Percentiles rank a stretch among this genome's conserved stretches.
These are phyloP conservation scores for Cyclina sinensis DNA, from an alignment of 1,140 invertebrate species.

Conservation along the genomic window DNA sequence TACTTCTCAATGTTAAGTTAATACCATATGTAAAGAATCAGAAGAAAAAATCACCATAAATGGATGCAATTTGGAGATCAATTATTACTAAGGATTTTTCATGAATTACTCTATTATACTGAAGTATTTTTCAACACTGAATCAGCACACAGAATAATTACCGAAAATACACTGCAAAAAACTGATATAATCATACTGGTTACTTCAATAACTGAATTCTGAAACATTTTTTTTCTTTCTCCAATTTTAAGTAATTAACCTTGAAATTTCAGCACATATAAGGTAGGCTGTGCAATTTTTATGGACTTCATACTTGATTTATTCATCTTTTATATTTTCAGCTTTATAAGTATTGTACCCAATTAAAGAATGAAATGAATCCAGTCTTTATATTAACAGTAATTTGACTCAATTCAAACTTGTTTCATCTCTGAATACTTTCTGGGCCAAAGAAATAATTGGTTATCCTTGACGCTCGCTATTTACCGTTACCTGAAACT, in stretches of 20 bases:
- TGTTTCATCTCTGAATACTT: slow-evolving; percentile 34
- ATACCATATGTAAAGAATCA: slow-evolving; percentile 9
- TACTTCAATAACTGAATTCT: slow-evolving; percentile 46
- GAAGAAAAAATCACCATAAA: slow-evolving; percentile 29
- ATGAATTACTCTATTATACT: slow-evolving; percentile 17
- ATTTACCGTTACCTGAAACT: slow-evolving; percentile 63
- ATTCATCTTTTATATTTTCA: slow-evolving; percentile 22
- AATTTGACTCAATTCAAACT: slow-evolving; percentile 59
- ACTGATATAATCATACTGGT: slow-evolving; percentile 36
- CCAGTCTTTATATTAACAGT: slow-evolving; percentile 42
- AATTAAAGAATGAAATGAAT: slow-evolving; percentile 53
- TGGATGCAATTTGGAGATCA: slow-evolving; percentile 62
- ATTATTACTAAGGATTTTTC: slow-evolving; percentile 59
- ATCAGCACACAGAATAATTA: slow-evolving; percentile 32
- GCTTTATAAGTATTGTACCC: neutral
- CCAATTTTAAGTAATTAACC: slow-evolving; percentile 53
- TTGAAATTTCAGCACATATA: slow-evolving; percentile 32
- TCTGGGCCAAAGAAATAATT: slow-evolving; percentile 15
- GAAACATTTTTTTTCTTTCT: slow-evolving; percentile 37
- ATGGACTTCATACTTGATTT: slow-evolving; percentile 41
- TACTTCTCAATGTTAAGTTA: too few species aligned
- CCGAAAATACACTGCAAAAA: slow-evolving; percentile 25
- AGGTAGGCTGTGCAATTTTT: slow-evolving; percentile 33
- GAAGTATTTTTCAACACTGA: slow-evolving; percentile 4
- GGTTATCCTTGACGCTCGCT: slow-evolving; percentile 49